These are phyloP conservation scores for Pararge aegeria DNA, from an alignment of 1,140 invertebrate genomes.

Conservation along the genomic window DNA sequence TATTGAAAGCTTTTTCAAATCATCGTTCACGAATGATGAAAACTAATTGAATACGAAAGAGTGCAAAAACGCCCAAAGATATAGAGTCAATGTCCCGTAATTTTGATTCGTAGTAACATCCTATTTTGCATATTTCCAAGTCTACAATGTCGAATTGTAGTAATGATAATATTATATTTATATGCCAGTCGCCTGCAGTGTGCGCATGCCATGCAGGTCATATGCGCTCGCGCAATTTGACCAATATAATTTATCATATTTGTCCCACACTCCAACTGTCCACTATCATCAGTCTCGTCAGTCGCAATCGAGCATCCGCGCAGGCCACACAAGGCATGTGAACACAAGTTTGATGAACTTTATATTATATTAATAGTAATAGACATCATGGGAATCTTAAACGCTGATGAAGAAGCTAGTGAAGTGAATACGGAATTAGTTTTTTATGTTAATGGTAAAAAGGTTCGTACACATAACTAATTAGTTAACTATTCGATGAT, in stretches of 20 bases:
- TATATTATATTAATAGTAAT: not conserved
- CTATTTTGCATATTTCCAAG: too few species aligned
- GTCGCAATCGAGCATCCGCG: conserved; percentile 30
- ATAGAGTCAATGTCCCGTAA: too few species aligned
- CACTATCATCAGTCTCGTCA: conserved; percentile 10
- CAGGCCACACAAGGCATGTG: conserved; percentile 18
- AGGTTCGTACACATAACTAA: conserved; percentile 41
- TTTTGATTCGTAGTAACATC: too few species aligned
- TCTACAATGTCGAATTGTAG: too few species aligned
- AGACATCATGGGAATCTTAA: conserved; percentile 49
- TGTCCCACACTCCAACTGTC: not conserved
- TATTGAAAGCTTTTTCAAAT: too few species aligned
- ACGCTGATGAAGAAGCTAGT: conserved; percentile 49
- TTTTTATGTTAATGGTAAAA: conserved; percentile 69
- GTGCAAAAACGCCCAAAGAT: too few species aligned
- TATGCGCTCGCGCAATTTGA: conserved; percentile 2
- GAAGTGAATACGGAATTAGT: conserved; percentile 50
- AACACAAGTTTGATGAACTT: conserved; percentile 10
- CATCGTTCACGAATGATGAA: too few species aligned
- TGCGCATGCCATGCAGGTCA: not conserved
- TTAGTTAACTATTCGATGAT: not conserved
- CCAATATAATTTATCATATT: not conserved
- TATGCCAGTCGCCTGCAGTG: too few species aligned
- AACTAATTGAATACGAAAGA: too few species aligned
- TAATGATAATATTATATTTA: too few species aligned